Conservation (phyloP, 92 coral and sea anemone genomes). For the Palythoa grandiflora region DNA sequence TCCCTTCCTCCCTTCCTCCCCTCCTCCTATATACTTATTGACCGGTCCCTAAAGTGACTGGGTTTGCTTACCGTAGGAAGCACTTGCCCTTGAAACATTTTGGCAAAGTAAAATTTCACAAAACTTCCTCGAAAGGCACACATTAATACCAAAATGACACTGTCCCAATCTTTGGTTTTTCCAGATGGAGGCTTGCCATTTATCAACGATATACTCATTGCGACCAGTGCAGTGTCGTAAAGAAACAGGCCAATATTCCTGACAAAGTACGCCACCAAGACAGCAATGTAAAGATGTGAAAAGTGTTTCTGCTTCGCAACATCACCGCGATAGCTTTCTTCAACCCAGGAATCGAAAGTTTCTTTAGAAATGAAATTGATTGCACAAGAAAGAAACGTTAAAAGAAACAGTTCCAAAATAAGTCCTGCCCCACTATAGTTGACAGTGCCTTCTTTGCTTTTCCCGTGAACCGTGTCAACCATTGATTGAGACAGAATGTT, state of each 20-base stretch:
- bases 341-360: constrained; percentile 58
- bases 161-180: constrained; percentile 58
- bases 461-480: constrained; percentile 52
- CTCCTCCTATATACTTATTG: too few relatives aligned
- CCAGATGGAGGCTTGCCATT: constrained; percentile 34
- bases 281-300: constrained; percentile 38
- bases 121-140: constrained; percentile 85
- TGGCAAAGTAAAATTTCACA: constrained; percentile 80
- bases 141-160: constrained; percentile 67
- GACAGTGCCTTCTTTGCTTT: neutral
- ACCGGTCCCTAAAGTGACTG: neutral
- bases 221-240: constrained; percentile 82
- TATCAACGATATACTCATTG: constrained; percentile 76
- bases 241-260: constrained; percentile 79
- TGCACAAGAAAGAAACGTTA: constrained; percentile 63
- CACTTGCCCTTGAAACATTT: constrained; percentile 74
- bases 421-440: constrained; percentile 36
- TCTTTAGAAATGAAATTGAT: constrained; percentile 68
- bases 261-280: constrained; percentile 62
- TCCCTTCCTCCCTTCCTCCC: too few relatives aligned
- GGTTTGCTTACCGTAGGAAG: constrained; percentile 64
- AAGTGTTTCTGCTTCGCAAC: constrained; percentile 33
- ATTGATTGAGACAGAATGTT: constrained; percentile 34
- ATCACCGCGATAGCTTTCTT: constrained; percentile 13
- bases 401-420: constrained; percentile 41